Percentiles rank a stretch among this genome's conserved stretches.
These are phyloP conservation scores for Anguilla obscura DNA, from an alignment of 2,797 vertebrate species.

Conservation along the genomic window DNA sequence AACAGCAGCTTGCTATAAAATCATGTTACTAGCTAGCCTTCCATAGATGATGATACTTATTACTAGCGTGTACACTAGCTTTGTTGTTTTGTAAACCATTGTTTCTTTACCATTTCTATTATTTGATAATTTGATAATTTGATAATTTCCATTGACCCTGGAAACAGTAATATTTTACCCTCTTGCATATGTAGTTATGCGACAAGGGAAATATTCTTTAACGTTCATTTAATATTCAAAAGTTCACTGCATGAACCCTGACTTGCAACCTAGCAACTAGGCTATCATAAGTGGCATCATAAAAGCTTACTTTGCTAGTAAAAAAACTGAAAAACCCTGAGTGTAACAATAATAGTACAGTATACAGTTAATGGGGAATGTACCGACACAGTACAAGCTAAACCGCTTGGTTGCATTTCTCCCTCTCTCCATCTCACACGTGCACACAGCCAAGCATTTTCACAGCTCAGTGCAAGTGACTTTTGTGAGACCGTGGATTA, in stretches of 20 bases:
- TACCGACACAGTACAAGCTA: neutral
- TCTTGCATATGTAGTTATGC: neutral
- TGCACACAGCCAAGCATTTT: constrained; percentile 43
- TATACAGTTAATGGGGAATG: neutral
- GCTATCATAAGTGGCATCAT: neutral
- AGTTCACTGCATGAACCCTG: neutral
- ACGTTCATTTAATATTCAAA: neutral
- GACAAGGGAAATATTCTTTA: neutral
- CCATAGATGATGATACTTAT: neutral
- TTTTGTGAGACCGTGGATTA: constrained; percentile 86
- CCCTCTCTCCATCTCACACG: neutral
- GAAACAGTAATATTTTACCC: neutral
- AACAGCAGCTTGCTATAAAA: neutral
- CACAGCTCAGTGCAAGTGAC: constrained; percentile 89
- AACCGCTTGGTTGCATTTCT: neutral
- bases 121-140: neutral
- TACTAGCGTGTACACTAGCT: neutral
- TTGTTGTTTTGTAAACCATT: neutral
- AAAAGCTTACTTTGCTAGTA: neutral
- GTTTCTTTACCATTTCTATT: neutral
- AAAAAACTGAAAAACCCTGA: neutral
- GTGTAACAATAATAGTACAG: neutral
- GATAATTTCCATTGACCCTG: neutral
- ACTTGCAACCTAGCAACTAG: neutral
- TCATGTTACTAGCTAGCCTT: neutral